Percentiles rank a stretch among this genome's conserved stretches.
These are phyloP conservation scores for Agrilus cyanescens DNA, from an alignment of 2,888 invertebrate species.

Conservation along the genomic window DNA sequence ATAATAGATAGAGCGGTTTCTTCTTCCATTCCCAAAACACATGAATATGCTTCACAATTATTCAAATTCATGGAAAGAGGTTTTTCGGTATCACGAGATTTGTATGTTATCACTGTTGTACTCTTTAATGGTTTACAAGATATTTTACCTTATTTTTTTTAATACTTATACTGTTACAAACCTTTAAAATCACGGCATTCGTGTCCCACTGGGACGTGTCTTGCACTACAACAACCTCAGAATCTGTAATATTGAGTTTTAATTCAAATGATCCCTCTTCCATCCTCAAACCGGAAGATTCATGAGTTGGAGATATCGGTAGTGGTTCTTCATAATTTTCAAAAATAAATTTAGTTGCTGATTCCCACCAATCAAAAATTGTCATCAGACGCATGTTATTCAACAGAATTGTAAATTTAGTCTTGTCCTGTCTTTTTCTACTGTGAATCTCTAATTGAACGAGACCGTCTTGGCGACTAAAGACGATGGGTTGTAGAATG, in stretches of 20 bases:
- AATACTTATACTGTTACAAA: constrained; percentile 22
- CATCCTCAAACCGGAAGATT: constrained; percentile 13
- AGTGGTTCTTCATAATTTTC: constrained; percentile 27
- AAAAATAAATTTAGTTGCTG: constrained; percentile 66
- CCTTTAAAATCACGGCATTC: constrained; percentile 84
- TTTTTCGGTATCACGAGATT: constrained; percentile 53
- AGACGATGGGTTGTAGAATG: constrained; percentile 61
- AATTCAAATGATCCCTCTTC: constrained; percentile 54
- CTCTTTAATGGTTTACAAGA: constrained; percentile 52
- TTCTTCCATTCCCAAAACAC: constrained; percentile 81
- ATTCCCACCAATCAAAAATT: constrained; percentile 88
- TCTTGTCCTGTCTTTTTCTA: constrained; percentile 52
- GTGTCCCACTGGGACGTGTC: constrained; percentile 80
- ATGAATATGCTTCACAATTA: constrained; percentile 84
- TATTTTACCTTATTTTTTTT: too few species aligned
- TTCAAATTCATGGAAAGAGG: constrained; percentile 80
- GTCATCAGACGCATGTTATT: constrained; percentile 94
- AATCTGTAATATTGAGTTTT: constrained; percentile 88
- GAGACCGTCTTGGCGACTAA: constrained; percentile 19
- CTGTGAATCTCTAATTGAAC: constrained; percentile 36
- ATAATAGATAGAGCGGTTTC: constrained; percentile 84
- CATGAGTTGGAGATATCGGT: constrained; percentile 6
- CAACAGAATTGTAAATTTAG: constrained; percentile 75
- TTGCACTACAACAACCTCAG: constrained; percentile 89
- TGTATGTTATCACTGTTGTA: constrained; percentile 78